phyloP scores from a whole-genome alignment of 2,888 invertebrate species.

The Acanthococcus lagerstroemiae region DNA sequence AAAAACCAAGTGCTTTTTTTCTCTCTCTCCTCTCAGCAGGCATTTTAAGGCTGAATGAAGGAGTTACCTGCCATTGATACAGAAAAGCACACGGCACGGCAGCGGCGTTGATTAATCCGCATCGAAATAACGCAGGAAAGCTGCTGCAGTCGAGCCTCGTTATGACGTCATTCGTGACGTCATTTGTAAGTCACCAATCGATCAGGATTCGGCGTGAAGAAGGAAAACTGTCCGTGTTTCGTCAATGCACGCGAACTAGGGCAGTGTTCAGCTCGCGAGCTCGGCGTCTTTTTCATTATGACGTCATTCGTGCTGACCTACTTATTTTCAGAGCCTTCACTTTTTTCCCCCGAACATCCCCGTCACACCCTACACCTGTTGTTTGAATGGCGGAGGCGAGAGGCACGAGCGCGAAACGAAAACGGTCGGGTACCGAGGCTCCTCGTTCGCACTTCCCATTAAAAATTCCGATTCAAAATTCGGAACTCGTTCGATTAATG shows the following conservation, averaged over 20 bases:
- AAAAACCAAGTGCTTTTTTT: not conserved
- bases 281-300: constrained; percentile 8
- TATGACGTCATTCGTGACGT: constrained; percentile 25
- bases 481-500: too few species aligned
- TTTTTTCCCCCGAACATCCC: not conserved
- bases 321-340: not conserved
- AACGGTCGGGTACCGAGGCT: too few species aligned
- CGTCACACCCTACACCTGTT: not conserved
- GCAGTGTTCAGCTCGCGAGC: constrained; percentile 2
- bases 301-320: constrained; percentile 25
- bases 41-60: constrained; percentile 1
- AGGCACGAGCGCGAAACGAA: too few species aligned
- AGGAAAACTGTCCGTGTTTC: constrained; percentile 4
- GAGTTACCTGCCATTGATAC: constrained; percentile 15
- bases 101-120: constrained; percentile 4
- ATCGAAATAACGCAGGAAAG: not conserved
- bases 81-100: not conserved
- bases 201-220: constrained; percentile 1
- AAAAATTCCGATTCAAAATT: too few species aligned
- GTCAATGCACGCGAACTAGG: constrained; percentile 18
- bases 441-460: too few species aligned
- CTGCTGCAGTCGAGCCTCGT: not conserved
- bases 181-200: constrained; percentile 19
- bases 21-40: not conserved
- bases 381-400: not conserved